phyloP scores from a whole-genome alignment of 2,797 vertebrate genomes.

The Gallinago nigripennis region DNA sequence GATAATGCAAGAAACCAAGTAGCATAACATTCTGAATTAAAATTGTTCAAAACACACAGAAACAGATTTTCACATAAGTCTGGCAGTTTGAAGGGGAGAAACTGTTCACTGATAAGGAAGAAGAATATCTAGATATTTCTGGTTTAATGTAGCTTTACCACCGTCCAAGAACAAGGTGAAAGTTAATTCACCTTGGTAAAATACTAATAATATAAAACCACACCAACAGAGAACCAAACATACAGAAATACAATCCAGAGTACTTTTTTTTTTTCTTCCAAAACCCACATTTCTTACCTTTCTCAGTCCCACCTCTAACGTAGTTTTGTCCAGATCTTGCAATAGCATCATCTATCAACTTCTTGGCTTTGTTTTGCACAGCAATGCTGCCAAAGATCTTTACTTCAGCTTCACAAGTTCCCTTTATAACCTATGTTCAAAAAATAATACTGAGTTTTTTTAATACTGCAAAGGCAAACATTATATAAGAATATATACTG shows the following conservation, averaged over 20 bases:
- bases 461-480: not conserved
- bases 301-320: constrained; percentile 14
- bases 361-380: constrained; percentile 86
- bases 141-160: not conserved
- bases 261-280: fast-evolving
- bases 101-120: not conserved
- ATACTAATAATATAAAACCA: not conserved
- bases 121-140: not conserved
- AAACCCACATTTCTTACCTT: constrained; percentile 49
- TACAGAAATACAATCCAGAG: not conserved
- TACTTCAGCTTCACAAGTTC: constrained; percentile 81
- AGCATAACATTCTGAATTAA: not conserved
- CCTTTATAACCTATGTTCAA: constrained; percentile 83
- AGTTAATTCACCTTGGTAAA: fast-evolving
- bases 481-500: not conserved
- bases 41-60: not conserved
- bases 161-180: not conserved
- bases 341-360: constrained; percentile 84
- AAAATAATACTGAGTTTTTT: not conserved
- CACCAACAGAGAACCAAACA: not conserved
- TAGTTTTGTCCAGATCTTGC: constrained; percentile 47
- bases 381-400: constrained; percentile 82
- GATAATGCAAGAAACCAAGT: not conserved
- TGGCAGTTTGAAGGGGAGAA: not conserved
- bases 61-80: not conserved